Evolutionary conservation across 1,140 invertebrate species (phyloP).

Genomic region (Drosophila rufa): DNA sequence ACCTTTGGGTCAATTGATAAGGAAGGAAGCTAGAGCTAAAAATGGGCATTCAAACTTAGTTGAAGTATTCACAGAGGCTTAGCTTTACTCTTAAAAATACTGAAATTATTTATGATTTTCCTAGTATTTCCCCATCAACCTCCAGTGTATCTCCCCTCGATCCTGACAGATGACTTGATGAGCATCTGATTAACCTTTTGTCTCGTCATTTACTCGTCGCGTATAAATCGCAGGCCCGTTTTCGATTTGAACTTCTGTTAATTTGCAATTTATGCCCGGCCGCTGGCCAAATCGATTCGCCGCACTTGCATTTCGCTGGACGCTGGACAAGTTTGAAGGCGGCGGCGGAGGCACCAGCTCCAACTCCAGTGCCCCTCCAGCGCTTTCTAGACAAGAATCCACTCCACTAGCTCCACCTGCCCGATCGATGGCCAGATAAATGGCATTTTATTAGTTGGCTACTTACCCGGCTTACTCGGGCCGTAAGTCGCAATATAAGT

Average conservation of each 20-base stretch:
- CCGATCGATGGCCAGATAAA: conserved; percentile 81
- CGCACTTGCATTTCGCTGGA: conserved; percentile 44
- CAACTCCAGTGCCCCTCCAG: not conserved
- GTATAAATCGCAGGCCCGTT: conserved; percentile 59
- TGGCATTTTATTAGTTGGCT: conserved; percentile 74
- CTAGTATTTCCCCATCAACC: not conserved
- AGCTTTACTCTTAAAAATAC: not conserved
- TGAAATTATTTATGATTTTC: not conserved
- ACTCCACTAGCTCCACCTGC: conserved; percentile 11
- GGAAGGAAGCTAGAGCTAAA: too few relatives aligned
- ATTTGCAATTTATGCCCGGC: conserved; percentile 73
- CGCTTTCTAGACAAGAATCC: not conserved
- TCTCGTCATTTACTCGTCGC: conserved; percentile 51
- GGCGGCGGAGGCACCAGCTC: not conserved
- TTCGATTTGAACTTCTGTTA: conserved; percentile 66
- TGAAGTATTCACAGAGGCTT: too few relatives aligned
- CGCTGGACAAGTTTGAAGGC: conserved; percentile 15
- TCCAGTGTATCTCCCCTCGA: not conserved
- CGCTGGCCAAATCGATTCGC: conserved; percentile 64
- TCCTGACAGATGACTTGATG: conserved; percentile 22
- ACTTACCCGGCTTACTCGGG: conserved; percentile 49
- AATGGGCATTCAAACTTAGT: too few relatives aligned
- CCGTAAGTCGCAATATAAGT: conserved; percentile 33
- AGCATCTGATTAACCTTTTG: conserved; percentile 53
- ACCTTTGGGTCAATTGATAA: not conserved